phyloP scores from a whole-genome alignment of 1,140 invertebrate genomes.

The Hesperophylax magnus region DNA sequence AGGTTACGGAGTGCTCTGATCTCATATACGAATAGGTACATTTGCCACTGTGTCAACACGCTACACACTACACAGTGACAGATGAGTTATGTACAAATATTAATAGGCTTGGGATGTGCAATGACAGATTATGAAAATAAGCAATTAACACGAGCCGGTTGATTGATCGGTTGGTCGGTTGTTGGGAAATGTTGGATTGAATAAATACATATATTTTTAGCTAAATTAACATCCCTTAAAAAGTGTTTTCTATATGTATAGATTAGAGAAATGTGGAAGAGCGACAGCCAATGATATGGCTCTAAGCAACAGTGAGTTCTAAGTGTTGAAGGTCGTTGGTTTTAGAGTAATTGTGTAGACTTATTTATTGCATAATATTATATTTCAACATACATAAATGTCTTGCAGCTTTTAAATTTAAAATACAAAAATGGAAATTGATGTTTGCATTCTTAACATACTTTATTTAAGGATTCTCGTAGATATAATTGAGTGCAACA shows the following conservation, averaged over 20 bases:
- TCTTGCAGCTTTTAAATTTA: slow-evolving; percentile 41
- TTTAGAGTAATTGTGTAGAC: slow-evolving; percentile 47
- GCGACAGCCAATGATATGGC: background rate
- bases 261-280: slow-evolving; percentile 16
- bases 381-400: slow-evolving; percentile 25
- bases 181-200: slow-evolving; percentile 31
- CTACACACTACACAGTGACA: too few relatives aligned
- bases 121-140: background rate
- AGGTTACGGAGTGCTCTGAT: slow-evolving; percentile 1
- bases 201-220: slow-evolving; percentile 44
- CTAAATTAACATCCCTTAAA: slow-evolving; percentile 35
- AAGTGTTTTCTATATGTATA: slow-evolving; percentile 43
- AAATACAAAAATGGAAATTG: slow-evolving; percentile 18
- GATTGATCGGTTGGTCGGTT: background rate
- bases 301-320: slow-evolving; percentile 11
- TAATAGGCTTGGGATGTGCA: slow-evolving; percentile 35
- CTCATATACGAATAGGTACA: background rate
- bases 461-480: slow-evolving; percentile 11
- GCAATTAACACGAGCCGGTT: background rate
- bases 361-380: slow-evolving; percentile 34
- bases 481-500: slow-evolving; percentile 7
- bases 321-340: slow-evolving; percentile 40
- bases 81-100: slow-evolving; percentile 10
- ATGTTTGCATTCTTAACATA: slow-evolving; percentile 35
- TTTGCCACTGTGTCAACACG: background rate